These are phyloP conservation scores for Mesembrinibis cayennensis DNA, from an alignment of 2,113 vertebrate species.

Conservation along the genomic window DNA sequence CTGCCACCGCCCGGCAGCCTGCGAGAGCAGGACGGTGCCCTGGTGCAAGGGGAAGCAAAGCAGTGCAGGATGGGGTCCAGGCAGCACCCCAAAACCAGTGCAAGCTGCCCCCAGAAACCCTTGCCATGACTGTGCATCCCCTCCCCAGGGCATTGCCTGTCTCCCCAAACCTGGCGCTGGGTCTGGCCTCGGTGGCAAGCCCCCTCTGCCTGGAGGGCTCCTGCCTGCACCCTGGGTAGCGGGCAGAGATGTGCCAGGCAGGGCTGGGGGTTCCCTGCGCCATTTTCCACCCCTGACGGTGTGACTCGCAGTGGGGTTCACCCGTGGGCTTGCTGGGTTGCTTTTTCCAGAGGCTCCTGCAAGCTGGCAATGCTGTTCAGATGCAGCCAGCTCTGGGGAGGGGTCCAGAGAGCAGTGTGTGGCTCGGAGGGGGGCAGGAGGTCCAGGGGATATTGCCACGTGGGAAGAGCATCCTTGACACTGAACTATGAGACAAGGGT, in stretches of 20 bases:
- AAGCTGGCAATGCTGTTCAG: neutral
- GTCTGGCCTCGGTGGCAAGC: neutral
- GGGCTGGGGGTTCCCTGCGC: neutral
- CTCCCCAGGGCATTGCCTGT: neutral
- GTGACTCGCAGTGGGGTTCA: neutral
- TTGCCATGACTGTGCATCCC: neutral
- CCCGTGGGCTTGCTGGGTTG: neutral
- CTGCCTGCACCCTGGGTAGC: fast-evolving
- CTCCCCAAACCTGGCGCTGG: neutral
- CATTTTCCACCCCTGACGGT: neutral
- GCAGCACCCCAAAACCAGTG: neutral
- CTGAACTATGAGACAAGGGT: neutral
- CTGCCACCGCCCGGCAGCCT: neutral
- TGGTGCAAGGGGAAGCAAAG: neutral
- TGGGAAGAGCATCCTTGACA: neutral
- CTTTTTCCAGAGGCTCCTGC: neutral
- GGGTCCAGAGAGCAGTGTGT: fast-evolving
- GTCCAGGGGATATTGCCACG: fast-evolving
- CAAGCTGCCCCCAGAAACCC: neutral
- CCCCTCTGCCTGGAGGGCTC: neutral
- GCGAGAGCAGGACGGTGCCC: neutral
- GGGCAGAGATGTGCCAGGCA: neutral
- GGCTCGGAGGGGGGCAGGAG: neutral
- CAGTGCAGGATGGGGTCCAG: neutral
- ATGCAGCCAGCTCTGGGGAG: neutral